Conservation (phyloP, 2,888 invertebrate genomes). For the Strigamia maritima region DNA sequence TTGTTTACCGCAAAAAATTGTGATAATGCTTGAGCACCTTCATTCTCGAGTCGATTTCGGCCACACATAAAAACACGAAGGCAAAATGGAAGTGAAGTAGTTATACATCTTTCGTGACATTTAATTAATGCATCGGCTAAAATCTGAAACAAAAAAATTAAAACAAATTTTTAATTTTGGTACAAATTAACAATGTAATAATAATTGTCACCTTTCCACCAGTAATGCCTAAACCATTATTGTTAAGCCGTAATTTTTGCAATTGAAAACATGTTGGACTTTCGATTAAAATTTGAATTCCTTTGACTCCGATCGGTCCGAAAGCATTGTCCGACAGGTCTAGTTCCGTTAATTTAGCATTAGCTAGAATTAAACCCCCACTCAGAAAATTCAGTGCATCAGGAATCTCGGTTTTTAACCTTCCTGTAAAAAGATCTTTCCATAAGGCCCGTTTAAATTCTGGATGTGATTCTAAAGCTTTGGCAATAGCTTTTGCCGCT, state of each 20-base stretch:
- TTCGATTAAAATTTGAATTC: conserved; percentile 74
- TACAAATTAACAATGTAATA: too few relatives aligned
- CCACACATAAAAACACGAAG: conserved; percentile 86
- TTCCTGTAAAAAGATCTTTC: conserved; percentile 95
- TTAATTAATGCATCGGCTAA: conserved; percentile 72
- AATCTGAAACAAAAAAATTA: conserved; percentile 55
- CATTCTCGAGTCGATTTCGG: conserved; percentile 89
- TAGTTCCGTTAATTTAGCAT: conserved; percentile 73
- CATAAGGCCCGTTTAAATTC: conserved; percentile 76
- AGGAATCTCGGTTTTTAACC: conserved; percentile 93
- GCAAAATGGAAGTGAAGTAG: conserved; percentile 65
- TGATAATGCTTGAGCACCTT: conserved; percentile 81
- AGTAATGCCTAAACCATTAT: conserved; percentile 88
- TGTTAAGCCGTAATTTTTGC: conserved; percentile 79
- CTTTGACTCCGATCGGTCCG: conserved; percentile 90
- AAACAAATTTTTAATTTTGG: conserved; percentile 1
- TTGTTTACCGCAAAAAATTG: conserved; percentile 69
- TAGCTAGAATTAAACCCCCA: conserved; percentile 73
- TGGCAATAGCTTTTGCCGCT: conserved; percentile 79
- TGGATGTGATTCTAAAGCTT: conserved; percentile 71
- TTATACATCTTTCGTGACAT: conserved; percentile 61
- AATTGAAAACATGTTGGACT: conserved; percentile 81
- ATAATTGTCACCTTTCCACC: conserved; percentile 75
- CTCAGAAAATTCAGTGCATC: conserved; percentile 77
- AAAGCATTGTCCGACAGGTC: conserved; percentile 97